Conservation (phyloP, 1,140 invertebrate genomes). For the Caligus rogercresseyi region DNA sequence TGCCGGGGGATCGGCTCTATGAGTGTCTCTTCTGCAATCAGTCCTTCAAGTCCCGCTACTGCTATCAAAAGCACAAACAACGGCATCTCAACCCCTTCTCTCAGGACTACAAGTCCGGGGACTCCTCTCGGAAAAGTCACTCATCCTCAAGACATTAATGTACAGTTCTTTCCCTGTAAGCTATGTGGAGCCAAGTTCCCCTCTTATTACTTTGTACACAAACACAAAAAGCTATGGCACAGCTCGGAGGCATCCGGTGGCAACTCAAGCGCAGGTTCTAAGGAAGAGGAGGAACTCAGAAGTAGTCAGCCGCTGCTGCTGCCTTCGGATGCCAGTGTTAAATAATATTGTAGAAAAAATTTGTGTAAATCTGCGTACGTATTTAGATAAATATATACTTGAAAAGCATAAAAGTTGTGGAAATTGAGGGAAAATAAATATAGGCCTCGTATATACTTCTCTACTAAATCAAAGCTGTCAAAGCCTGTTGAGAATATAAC, state of each 20-base stretch:
- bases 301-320: too few relatives aligned
- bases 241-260: too few relatives aligned
- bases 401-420: too few relatives aligned
- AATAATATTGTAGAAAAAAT: too few relatives aligned
- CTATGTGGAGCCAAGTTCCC: slow-evolving; percentile 77
- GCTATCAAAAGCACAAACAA: slow-evolving; percentile 56
- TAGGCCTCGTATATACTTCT: too few relatives aligned
- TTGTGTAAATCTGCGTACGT: too few relatives aligned
- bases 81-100: slow-evolving; percentile 41
- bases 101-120: slow-evolving; percentile 22
- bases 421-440: too few relatives aligned
- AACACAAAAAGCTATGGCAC: slow-evolving; percentile 66
- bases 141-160: slow-evolving; percentile 47
- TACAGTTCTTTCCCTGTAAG: slow-evolving; percentile 80
- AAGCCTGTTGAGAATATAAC: too few relatives aligned
- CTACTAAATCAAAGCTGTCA: too few relatives aligned
- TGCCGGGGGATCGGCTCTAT: slow-evolving; percentile 31
- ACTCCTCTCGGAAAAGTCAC: background rate
- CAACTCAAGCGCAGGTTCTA: slow-evolving; percentile 2
- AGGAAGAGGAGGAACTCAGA: background rate
- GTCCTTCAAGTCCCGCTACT: slow-evolving; percentile 60
- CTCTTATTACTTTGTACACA: slow-evolving; percentile 80
- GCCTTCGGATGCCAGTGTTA: too few relatives aligned
- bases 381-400: too few relatives aligned
- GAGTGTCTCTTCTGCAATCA: slow-evolving; percentile 56